Evolutionary conservation across 2,797 vertebrate genomes (phyloP).

Genomic region (Sebastes wilsoni): DNA sequence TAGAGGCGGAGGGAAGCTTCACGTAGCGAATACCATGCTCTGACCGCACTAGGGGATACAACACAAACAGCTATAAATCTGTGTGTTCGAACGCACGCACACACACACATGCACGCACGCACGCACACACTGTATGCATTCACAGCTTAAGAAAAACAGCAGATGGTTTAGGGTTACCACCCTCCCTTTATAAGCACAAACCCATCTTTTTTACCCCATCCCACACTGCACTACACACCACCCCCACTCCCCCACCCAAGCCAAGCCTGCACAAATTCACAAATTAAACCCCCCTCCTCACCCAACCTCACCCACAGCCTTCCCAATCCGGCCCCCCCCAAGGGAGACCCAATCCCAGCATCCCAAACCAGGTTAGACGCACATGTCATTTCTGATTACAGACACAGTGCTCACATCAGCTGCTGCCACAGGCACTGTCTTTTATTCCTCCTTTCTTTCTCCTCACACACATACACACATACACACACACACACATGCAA

Average conservation of each 20-base stretch:
- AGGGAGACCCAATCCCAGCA: constrained; percentile 74
- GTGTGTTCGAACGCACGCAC: not conserved
- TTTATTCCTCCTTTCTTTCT: constrained; percentile 32
- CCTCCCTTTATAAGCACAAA: constrained; percentile 55
- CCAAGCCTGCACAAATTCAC: constrained; percentile 73
- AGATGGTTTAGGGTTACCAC: constrained; percentile 76
- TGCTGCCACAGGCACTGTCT: constrained; percentile 62
- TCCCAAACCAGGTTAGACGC: constrained; percentile 83
- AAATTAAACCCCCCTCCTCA: constrained; percentile 50
- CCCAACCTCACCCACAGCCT: constrained; percentile 20
- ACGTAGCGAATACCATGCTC: constrained; percentile 93
- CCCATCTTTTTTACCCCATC: constrained; percentile 42
- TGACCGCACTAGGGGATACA: constrained; percentile 85
- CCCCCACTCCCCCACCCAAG: constrained; percentile 50
- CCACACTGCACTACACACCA: constrained; percentile 26
- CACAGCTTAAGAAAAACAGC: constrained; percentile 65
- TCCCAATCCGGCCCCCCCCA: constrained; percentile 60
- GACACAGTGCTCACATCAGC: constrained; percentile 72
- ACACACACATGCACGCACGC: not conserved
- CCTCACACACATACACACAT: not conserved
- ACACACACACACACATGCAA: not conserved
- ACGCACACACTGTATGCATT: constrained; percentile 31
- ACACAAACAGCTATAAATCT: constrained; percentile 34
- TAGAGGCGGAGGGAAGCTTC: constrained; percentile 93
- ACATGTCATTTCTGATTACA: constrained; percentile 84